phyloP scores from a whole-genome alignment of 2,888 invertebrate species.

The Cerceris ruficornis region DNA sequence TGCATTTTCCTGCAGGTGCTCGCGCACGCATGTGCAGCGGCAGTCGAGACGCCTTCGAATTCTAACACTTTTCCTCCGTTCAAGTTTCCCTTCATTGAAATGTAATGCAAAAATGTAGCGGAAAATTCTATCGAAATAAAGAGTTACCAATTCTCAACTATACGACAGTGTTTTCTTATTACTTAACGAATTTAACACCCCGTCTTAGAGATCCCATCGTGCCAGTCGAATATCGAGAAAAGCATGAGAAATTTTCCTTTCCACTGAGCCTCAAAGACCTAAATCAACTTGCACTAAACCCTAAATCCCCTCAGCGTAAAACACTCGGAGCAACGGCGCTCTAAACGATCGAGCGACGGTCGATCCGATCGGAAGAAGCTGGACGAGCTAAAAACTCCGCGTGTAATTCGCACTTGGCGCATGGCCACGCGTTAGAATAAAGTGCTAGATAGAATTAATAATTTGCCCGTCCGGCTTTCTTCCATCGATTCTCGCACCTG shows the following conservation, averaged over 20 bases:
- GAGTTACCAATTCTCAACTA: too few relatives aligned
- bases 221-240: too few relatives aligned
- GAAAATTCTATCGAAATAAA: too few relatives aligned
- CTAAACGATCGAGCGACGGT: neutral
- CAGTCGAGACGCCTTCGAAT: neutral
- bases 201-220: too few relatives aligned
- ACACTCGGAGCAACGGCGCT: too few relatives aligned
- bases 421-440: constrained; percentile 53
- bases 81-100: neutral
- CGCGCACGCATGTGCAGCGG: constrained; percentile 10
- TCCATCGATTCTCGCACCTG: constrained; percentile 48
- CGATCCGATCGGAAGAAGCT: constrained; percentile 22
- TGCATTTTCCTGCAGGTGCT: constrained; percentile 33
- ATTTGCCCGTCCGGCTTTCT: constrained; percentile 44
- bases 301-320: too few relatives aligned
- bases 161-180: neutral
- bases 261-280: too few relatives aligned
- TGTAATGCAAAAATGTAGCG: too few relatives aligned
- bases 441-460: constrained; percentile 60
- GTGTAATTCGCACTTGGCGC: constrained; percentile 62
- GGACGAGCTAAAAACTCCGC: constrained; percentile 28
- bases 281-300: too few relatives aligned
- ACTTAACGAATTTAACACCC: too few relatives aligned
- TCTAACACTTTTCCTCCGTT: neutral
- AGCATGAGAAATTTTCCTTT: too few relatives aligned